Percentiles rank a stretch among this genome's conserved stretches.
phyloP scores from a whole-genome alignment of 2,888 invertebrate species.

The Syritta pipiens region DNA sequence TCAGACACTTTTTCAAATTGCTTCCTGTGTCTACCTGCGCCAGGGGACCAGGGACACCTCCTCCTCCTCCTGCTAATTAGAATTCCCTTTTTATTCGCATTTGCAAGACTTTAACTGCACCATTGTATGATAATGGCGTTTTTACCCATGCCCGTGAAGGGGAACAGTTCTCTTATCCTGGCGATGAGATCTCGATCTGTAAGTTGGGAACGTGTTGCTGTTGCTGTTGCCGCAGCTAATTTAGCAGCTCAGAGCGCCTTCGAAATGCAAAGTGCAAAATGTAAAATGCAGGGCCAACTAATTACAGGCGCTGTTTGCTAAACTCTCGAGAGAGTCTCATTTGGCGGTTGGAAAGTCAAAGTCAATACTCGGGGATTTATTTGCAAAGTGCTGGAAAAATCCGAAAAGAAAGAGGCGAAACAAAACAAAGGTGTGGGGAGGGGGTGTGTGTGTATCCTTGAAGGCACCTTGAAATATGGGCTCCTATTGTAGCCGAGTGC shows the following conservation, averaged over 20 bases:
- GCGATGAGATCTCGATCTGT: conserved; percentile 23
- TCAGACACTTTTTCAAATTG: conserved; percentile 62
- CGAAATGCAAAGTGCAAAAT: no score
- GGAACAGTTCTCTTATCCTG: conserved; percentile 25
- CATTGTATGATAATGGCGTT: conserved; percentile 61
- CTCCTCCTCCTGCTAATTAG: conserved; percentile 57
- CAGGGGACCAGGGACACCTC: background rate
- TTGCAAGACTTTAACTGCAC: conserved; percentile 62
- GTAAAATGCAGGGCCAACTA: conserved; percentile 50
- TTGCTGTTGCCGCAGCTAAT: conserved; percentile 39
- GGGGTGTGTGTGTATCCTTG: conserved; percentile 30
- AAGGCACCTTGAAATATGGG: conserved; percentile 60
- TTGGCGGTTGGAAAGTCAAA: conserved; percentile 35
- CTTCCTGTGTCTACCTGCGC: conserved; percentile 54
- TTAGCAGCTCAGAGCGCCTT: conserved; percentile 52
- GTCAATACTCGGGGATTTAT: conserved; percentile 64
- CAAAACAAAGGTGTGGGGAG: background rate
- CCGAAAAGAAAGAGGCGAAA: background rate
- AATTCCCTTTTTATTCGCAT: conserved; percentile 52
- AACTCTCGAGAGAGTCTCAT: conserved; percentile 42
- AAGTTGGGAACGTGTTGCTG: conserved; percentile 38
- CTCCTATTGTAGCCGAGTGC: conserved; percentile 55
- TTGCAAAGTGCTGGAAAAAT: conserved; percentile 40
- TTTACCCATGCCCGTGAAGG: conserved; percentile 23
- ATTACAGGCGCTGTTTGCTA: conserved; percentile 51